Evolutionary conservation across 1,140 invertebrate species (phyloP).

Genomic region (Formica exsecta): DNA sequence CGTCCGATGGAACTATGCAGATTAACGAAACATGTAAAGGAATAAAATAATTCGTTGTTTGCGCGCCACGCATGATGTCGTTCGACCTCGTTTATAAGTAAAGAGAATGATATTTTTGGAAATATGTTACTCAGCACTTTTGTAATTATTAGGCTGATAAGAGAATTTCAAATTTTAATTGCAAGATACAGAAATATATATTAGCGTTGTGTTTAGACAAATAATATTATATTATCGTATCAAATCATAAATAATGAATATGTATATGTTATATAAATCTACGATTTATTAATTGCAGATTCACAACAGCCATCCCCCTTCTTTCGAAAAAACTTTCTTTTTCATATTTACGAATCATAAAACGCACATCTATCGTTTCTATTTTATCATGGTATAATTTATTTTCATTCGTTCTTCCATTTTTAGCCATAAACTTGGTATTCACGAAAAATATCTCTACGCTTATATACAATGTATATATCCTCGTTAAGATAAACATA

Average conservation of each 20-base stretch:
- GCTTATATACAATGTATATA: not conserved
- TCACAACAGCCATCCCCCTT: not conserved
- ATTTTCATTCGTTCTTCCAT: not conserved
- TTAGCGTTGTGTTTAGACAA: slow-evolving; percentile 86
- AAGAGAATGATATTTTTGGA: slow-evolving; percentile 82
- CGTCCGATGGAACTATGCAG: slow-evolving; percentile 7
- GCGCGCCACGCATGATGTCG: slow-evolving; percentile 32
- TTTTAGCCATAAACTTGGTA: not conserved
- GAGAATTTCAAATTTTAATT: slow-evolving; percentile 80
- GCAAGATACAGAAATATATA: slow-evolving; percentile 84
- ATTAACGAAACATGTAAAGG: slow-evolving; percentile 23
- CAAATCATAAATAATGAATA: slow-evolving; percentile 84
- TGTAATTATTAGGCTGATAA: slow-evolving; percentile 81
- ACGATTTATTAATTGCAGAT: slow-evolving; percentile 10
- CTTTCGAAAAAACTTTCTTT: not conserved
- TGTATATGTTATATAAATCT: slow-evolving; percentile 81
- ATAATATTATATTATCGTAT: slow-evolving; percentile 86
- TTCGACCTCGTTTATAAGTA: slow-evolving; percentile 71
- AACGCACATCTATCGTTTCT: not conserved
- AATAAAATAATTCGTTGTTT: slow-evolving; percentile 61
- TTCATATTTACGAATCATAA: not conserved
- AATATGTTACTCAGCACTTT: slow-evolving; percentile 81
- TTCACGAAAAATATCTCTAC: not conserved
- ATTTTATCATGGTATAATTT: slow-evolving; percentile 28
- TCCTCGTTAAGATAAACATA: not conserved